These are phyloP conservation scores for Emydura subglobosa DNA, from an alignment of 2,113 vertebrate species.

Conservation along the genomic window DNA sequence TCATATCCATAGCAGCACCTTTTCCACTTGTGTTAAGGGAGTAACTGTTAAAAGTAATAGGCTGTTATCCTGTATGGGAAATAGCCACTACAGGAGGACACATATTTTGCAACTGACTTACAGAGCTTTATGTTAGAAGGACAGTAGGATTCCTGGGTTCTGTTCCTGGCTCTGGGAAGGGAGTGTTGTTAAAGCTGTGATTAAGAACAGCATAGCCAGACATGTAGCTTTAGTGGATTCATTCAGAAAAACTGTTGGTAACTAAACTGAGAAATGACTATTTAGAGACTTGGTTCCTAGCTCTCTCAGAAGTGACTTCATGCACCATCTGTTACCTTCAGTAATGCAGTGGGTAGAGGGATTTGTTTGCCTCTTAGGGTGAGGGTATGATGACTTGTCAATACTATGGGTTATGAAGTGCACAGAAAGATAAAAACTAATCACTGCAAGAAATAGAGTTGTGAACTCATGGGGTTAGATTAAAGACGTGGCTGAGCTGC, in stretches of 20 bases:
- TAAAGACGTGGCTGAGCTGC: not conserved
- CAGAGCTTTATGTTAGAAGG: not conserved
- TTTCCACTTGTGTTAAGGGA: not conserved
- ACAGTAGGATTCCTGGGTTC: not conserved
- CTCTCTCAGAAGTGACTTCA: not conserved
- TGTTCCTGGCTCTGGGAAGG: not conserved
- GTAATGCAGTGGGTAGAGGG: not conserved
- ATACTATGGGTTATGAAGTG: not conserved
- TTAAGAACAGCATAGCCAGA: not conserved
- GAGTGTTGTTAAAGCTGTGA: not conserved
- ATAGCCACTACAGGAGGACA: fast-evolving
- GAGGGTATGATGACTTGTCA: not conserved
- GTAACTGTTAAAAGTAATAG: not conserved
- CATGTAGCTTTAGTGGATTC: not conserved
- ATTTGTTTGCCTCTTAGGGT: not conserved
- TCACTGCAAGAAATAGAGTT: not conserved
- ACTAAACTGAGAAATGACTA: not conserved
- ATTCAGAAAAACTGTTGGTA: not conserved
- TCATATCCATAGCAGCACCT: fast-evolving
- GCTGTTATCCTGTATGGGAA: not conserved
- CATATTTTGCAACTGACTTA: not conserved
- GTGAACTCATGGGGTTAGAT: not conserved
- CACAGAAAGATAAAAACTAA: not conserved
- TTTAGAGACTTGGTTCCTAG: not conserved
- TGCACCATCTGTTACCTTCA: not conserved